A percentile compares a stretch with the other conserved stretches of the same genome.
Conservation (phyloP, 2,888 invertebrate species). For the Cosmia pyralina region DNA sequence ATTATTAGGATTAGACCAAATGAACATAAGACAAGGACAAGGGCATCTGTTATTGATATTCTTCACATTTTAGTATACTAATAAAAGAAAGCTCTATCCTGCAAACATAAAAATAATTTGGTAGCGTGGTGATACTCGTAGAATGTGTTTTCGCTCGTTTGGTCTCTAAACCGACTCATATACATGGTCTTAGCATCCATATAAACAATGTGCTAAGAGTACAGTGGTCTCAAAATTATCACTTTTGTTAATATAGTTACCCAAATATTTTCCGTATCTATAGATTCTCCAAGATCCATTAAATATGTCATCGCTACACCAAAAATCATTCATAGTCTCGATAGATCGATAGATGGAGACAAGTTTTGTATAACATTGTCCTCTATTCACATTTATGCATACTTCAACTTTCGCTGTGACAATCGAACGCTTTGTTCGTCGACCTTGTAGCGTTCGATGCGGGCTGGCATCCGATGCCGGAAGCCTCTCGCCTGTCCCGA, state of each 20-base stretch:
- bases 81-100: too few species aligned
- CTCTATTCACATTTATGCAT: neutral
- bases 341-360: neutral
- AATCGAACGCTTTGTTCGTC: slow-evolving; percentile 50
- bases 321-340: neutral
- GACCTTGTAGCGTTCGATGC: slow-evolving; percentile 54
- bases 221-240: too few species aligned
- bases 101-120: too few species aligned
- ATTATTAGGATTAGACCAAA: too few species aligned
- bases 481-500: slow-evolving; percentile 48
- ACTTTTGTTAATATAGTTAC: neutral
- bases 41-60: too few species aligned
- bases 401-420: slow-evolving; percentile 32
- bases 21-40: too few species aligned
- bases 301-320: neutral
- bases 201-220: too few species aligned
- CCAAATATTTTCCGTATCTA: neutral
- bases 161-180: too few species aligned
- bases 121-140: too few species aligned
- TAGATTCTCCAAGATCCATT: neutral
- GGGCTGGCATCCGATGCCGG: slow-evolving; percentile 60
- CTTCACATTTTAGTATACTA: too few species aligned
- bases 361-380: slow-evolving; percentile 24
- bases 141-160: too few species aligned
- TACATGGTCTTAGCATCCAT: too few species aligned